Conservation (phyloP, 2,113 vertebrate species). For the Petroica traversi region DNA sequence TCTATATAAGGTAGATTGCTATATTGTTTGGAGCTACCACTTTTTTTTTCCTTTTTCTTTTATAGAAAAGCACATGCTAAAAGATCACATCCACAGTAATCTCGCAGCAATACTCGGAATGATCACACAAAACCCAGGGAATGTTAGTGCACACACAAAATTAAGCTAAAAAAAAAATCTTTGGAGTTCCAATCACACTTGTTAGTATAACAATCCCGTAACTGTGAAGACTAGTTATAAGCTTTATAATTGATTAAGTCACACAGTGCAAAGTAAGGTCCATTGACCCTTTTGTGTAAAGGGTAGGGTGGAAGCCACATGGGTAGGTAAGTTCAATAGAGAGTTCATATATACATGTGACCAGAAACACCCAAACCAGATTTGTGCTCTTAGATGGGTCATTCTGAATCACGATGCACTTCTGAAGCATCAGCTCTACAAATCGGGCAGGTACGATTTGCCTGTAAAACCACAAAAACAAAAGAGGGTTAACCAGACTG, state of each 20-base stretch:
- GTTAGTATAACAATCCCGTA: constrained; percentile 84
- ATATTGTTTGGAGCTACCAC: constrained; percentile 81
- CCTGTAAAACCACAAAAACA: constrained; percentile 74
- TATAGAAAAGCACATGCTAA: constrained; percentile 85
- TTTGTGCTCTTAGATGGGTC: constrained; percentile 77
- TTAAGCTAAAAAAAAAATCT: constrained; percentile 82
- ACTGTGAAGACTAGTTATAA: constrained; percentile 83
- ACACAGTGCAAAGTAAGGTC: constrained; percentile 88
- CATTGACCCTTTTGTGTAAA: constrained; percentile 80
- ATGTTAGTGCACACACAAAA: constrained; percentile 87
- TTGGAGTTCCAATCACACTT: constrained; percentile 89
- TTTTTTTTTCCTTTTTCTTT: constrained; percentile 49
- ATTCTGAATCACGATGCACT: constrained; percentile 97
- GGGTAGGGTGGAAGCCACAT: constrained; percentile 82
- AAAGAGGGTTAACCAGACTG: not conserved
- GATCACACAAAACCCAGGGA: constrained; percentile 87
- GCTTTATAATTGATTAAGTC: constrained; percentile 84
- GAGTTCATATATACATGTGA: constrained; percentile 76
- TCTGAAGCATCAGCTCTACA: constrained; percentile 97
- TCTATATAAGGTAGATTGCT: constrained; percentile 87
- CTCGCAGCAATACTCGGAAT: constrained; percentile 83
- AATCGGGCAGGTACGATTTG: constrained; percentile 96
- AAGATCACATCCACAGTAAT: constrained; percentile 85
- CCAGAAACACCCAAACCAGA: constrained; percentile 74
- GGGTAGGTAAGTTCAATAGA: constrained; percentile 76